These are phyloP conservation scores for Rotaria socialis DNA, from an alignment of 2,888 invertebrate genomes.

Conservation along the genomic window DNA sequence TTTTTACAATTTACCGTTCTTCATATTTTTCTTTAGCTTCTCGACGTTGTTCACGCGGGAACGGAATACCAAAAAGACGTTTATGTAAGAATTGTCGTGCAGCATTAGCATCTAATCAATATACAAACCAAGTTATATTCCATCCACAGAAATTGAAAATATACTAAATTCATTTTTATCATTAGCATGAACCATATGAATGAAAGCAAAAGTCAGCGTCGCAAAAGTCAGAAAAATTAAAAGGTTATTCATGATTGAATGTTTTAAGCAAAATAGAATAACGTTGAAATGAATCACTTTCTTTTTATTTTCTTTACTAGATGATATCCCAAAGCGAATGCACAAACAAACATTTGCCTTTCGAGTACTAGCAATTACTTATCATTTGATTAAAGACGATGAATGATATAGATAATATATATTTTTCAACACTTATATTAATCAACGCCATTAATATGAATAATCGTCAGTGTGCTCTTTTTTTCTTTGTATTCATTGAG, in stretches of 20 bases:
- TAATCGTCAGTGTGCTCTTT: background rate
- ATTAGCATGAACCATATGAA: background rate
- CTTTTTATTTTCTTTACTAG: background rate
- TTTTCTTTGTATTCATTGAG: background rate
- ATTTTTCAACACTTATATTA: background rate
- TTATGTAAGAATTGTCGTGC: conserved; percentile 33
- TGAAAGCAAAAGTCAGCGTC: background rate
- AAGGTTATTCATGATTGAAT: background rate
- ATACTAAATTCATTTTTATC: background rate
- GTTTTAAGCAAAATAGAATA: background rate
- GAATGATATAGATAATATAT: conserved; percentile 12
- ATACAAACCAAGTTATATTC: background rate
- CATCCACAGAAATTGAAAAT: background rate
- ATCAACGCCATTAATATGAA: background rate
- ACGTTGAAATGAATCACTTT: background rate
- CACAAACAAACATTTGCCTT: background rate
- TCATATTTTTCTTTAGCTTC: conserved; percentile 44
- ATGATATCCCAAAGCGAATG: background rate
- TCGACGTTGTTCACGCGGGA: conserved; percentile 40
- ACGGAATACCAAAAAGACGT: conserved; percentile 31
- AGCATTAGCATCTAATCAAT: background rate
- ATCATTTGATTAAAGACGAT: background rate
- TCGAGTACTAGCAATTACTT: background rate
- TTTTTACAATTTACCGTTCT: background rate
- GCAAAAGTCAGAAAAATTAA: background rate